Base-by-base conservation (phyloP, 2,888 invertebrate genomes). In the Cataglyphis altisquamis region DNA sequence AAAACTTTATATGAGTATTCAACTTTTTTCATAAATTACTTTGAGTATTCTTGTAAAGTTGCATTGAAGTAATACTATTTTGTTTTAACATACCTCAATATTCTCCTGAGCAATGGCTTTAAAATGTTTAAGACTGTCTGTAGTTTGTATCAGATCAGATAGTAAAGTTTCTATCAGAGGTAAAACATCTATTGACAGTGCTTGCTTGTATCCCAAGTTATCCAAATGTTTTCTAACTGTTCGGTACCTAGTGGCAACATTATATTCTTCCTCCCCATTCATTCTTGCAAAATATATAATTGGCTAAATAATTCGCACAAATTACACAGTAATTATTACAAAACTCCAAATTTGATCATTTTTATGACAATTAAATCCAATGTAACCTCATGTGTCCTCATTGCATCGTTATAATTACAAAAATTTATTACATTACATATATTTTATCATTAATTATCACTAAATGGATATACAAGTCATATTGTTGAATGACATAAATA, bases 131-230 rank as follows among this genome's bases (percentile, higher is more conserved):
- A 98, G 95, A 92, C 97, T 98, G 89, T 97, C 97, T n/a, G 98
- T 98, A 10, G 98, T 98, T 94, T 97, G 97, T 85, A 98, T 96
- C 83, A 98, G 96, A 95, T 99, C 98, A 64, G 97, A 97, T 77
- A 98, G 95, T 83, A 99, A 94, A 92, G 96, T 97, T 95, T 98
- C 97, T 88, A 98, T 97, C 87, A 99, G 95, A 55, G 98, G 97
- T 60, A 98, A 96, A 64, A 97, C 97, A 86, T 98, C 98, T 18
- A 97, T 94, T 0, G 97, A 97, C 86, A 98, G 95, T 1, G 96
- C 95, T 92, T 98, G 97, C 64, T 96, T 96, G 93, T 98, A 98
- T 1, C 98, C 98, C 86, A 98, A 96, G 84, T 97, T 96, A 95
- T 98, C 97, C 57, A 98, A 95, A 92, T 98, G 97, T 86, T 96